These are phyloP conservation scores for Rhodinocichla rosea DNA, from an alignment of 2,113 vertebrate genomes.

Conservation along the genomic window DNA sequence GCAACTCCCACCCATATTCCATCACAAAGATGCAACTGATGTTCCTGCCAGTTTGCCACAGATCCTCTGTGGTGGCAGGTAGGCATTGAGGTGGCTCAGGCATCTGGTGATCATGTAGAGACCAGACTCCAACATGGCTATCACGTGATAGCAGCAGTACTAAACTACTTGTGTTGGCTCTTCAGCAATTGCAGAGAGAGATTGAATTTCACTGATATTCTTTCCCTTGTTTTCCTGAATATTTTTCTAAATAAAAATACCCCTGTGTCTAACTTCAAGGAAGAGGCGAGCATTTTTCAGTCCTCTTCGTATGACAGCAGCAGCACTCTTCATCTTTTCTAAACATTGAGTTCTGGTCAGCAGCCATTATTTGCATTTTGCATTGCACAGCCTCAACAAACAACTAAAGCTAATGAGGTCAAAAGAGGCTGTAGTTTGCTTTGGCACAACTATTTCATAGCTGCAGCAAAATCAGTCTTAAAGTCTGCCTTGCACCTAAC, in stretches of 20 bases:
- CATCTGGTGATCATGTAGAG: fast-evolving
- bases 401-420: neutral
- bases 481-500: constrained; percentile 26
- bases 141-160: fast-evolving
- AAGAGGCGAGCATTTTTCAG: neutral
- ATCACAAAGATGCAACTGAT: neutral
- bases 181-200: neutral
- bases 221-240: neutral
- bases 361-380: constrained; percentile 20
- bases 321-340: neutral
- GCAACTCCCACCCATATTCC: neutral
- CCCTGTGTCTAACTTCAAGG: neutral
- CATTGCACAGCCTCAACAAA: neutral
- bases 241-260: neutral
- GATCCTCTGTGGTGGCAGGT: too few species aligned
- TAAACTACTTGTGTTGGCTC: neutral
- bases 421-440: constrained; percentile 18
- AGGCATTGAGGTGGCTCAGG: fast-evolving
- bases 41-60: fast-evolving
- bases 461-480: constrained; percentile 6
- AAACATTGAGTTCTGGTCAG: neutral
- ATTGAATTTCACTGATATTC: neutral
- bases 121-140: fast-evolving
- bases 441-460: constrained; percentile 13
- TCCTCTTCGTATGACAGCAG: neutral